phyloP scores from a whole-genome alignment of 1,140 invertebrate species.

The Tachypleus tridentatus region DNA sequence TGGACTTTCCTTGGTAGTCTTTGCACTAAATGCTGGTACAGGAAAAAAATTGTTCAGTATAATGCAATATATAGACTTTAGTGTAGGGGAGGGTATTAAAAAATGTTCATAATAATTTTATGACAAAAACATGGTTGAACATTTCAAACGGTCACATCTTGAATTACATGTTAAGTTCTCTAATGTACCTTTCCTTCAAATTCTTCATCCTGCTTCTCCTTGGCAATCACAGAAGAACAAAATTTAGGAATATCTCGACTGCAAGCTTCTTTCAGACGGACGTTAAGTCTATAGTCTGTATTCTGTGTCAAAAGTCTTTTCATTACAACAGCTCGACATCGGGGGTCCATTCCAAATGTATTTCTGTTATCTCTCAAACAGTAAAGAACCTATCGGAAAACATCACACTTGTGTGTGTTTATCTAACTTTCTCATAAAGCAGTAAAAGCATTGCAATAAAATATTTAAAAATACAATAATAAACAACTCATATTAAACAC shows the following conservation, averaged over 20 bases:
- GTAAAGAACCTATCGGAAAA: conserved; percentile 20
- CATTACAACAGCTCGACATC: conserved; percentile 72
- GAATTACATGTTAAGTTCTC: not conserved
- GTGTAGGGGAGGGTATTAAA: too few species aligned
- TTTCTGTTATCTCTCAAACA: conserved; percentile 59
- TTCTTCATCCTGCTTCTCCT: conserved; percentile 22
- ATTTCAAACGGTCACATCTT: conserved; percentile 7
- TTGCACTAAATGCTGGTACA: too few species aligned
- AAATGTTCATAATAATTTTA: too few species aligned
- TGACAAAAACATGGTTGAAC: not conserved
- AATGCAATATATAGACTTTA: too few species aligned
- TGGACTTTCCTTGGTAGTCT: too few species aligned
- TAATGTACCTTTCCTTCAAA: conserved; percentile 28
- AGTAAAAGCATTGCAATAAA: too few species aligned
- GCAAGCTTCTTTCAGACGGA: conserved; percentile 64
- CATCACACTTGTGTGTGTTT: not conserved
- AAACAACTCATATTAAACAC: not conserved
- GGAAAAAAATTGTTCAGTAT: too few species aligned
- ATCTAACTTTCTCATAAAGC: too few species aligned
- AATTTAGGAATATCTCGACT: conserved; percentile 56
- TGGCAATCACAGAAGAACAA: conserved; percentile 41
- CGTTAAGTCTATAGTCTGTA: conserved; percentile 84
- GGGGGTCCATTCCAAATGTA: conserved; percentile 63
- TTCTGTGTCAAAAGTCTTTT: conserved; percentile 85
- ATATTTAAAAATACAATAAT: not conserved